Conservation (phyloP, 2,797 vertebrate genomes). For the Carapus acus region DNA sequence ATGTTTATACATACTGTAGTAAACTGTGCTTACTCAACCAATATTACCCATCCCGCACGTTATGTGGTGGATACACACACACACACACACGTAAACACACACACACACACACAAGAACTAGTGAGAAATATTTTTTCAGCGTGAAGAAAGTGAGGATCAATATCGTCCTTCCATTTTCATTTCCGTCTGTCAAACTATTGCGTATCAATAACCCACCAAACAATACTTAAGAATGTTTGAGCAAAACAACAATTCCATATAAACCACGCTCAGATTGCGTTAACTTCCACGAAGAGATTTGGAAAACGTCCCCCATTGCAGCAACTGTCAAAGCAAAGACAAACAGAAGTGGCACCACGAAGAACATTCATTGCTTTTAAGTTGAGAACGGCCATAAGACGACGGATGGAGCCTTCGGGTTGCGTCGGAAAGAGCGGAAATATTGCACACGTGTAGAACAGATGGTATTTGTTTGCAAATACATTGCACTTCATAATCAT, state of each 20-base stretch:
- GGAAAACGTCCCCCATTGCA: slow-evolving; percentile 18
- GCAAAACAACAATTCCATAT: slow-evolving; percentile 10
- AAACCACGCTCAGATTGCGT: slow-evolving; percentile 20
- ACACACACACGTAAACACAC: too few relatives aligned
- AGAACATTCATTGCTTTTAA: slow-evolving; percentile 27
- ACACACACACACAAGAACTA: slow-evolving; percentile 42
- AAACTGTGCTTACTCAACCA: slow-evolving; percentile 73
- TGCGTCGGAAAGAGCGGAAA: slow-evolving; percentile 22
- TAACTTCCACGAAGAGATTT: slow-evolving; percentile 4
- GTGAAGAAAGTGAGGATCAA: slow-evolving; percentile 20
- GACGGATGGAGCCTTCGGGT: slow-evolving; percentile 12
- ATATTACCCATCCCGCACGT: slow-evolving; percentile 31
- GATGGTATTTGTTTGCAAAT: slow-evolving; percentile 19
- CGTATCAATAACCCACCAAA: neutral
- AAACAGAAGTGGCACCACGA: slow-evolving; percentile 45
- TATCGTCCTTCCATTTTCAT: slow-evolving; percentile 22
- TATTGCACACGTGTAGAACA: slow-evolving; percentile 37
- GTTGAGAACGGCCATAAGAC: slow-evolving; percentile 16
- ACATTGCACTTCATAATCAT: slow-evolving; percentile 24
- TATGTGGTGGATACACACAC: too few relatives aligned
- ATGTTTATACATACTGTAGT: slow-evolving; percentile 51
- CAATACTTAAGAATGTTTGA: slow-evolving; percentile 15
- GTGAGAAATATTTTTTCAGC: slow-evolving; percentile 45
- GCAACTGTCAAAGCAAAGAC: slow-evolving; percentile 32
- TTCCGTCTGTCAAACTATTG: slow-evolving; percentile 18